Conservation (phyloP, 2,113 vertebrate genomes). For the Paratilapia polleni region DNA sequence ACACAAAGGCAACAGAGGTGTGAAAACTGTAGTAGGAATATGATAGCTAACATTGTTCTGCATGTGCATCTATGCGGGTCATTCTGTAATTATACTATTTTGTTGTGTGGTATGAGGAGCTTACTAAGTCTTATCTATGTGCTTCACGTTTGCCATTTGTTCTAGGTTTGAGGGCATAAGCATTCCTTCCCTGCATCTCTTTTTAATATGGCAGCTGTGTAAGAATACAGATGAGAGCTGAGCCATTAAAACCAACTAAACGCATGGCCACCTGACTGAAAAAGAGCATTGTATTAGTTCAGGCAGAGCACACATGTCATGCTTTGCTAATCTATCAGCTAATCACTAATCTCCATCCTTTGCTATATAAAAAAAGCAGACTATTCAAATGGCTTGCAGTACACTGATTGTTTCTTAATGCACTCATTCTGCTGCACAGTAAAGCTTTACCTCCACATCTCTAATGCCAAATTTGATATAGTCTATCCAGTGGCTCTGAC, state of each 20-base stretch:
- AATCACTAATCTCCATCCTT: constrained; percentile 12
- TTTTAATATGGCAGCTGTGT: constrained; percentile 16
- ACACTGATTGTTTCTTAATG: not conserved
- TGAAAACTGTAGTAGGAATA: not conserved
- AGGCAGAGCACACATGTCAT: constrained; percentile 28
- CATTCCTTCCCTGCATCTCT: constrained; percentile 29
- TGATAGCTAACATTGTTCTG: not conserved
- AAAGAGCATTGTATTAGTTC: constrained; percentile 42
- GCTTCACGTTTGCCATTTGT: not conserved
- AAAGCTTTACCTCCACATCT: constrained; percentile 11
- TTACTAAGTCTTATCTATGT: not conserved
- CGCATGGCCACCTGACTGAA: constrained; percentile 41
- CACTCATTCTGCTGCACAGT: not conserved
- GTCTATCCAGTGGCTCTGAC: constrained; percentile 36
- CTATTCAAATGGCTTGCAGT: constrained; percentile 7
- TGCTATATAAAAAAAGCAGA: not conserved
- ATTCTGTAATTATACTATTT: not conserved
- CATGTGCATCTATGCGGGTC: not conserved
- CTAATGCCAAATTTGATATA: constrained; percentile 42
- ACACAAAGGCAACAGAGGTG: not conserved
- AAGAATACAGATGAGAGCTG: constrained; percentile 39
- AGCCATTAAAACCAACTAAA: constrained; percentile 34
- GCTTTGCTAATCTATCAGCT: constrained; percentile 45
- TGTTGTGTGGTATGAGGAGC: not conserved
- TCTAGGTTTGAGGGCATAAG: not conserved